phyloP scores from a whole-genome alignment of 2,113 vertebrate genomes.

The Lonchura striata region DNA sequence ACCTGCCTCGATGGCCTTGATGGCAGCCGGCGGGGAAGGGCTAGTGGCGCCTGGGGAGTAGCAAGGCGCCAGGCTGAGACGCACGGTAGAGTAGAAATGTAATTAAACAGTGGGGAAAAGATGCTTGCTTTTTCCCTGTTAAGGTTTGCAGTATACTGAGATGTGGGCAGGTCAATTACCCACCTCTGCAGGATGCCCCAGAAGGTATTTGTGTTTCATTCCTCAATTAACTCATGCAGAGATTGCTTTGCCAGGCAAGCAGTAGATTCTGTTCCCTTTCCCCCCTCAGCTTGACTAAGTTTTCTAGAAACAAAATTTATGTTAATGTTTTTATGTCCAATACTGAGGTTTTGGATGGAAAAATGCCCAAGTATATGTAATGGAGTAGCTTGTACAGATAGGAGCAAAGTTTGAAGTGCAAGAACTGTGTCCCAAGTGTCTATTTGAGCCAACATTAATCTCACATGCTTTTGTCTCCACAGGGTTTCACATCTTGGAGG shows the following conservation, averaged over 20 bases:
- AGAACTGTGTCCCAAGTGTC: not conserved
- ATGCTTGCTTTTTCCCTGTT: not conserved
- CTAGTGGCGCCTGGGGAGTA: not conserved
- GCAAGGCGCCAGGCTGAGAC: not conserved
- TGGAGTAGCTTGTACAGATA: not conserved
- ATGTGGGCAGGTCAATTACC: conserved; percentile 41
- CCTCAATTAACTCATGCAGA: conserved; percentile 38
- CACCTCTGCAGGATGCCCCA: not conserved
- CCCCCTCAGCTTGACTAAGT: not conserved
- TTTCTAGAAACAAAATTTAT: conserved; percentile 18
- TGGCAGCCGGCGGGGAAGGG: not conserved
- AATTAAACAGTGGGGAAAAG: conserved; percentile 36
- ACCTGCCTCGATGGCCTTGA: not conserved
- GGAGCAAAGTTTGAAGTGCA: not conserved
- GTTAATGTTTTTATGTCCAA: not conserved
- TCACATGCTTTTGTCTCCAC: not conserved
- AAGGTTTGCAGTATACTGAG: not conserved
- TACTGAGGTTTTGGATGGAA: not conserved
- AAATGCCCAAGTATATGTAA: not conserved
- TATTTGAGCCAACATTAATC: not conserved
- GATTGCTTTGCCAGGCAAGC: not conserved
- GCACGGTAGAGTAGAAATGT: not conserved
- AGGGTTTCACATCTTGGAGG: not conserved
- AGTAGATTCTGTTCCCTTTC: not conserved
- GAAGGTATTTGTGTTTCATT: not conserved